Conservation (phyloP, 2,888 invertebrate genomes). For the Thereva nobilitata region DNA sequence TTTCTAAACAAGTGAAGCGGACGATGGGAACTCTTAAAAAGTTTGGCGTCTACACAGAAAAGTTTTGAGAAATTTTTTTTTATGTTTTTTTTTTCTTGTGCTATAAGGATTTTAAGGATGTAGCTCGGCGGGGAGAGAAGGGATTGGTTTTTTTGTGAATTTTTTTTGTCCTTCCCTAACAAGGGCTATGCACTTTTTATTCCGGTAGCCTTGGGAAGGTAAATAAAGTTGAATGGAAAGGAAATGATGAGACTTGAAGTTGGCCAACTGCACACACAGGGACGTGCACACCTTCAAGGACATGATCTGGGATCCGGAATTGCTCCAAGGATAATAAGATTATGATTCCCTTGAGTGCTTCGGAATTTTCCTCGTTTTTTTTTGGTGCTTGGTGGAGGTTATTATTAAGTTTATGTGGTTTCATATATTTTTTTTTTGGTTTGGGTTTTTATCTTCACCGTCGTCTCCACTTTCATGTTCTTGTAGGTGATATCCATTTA, state of each 20-base stretch:
- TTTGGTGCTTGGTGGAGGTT: slow-evolving; percentile 33
- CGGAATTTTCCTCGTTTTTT: slow-evolving; percentile 31
- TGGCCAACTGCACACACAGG: slow-evolving; percentile 20
- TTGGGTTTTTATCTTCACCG: slow-evolving; percentile 27
- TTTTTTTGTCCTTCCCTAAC: neutral
- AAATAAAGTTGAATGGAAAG: slow-evolving; percentile 34
- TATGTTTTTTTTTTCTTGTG: slow-evolving; percentile 32
- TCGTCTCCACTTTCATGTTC: slow-evolving; percentile 21
- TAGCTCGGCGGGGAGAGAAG: neutral
- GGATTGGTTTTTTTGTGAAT: slow-evolving; percentile 2
- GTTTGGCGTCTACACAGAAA: slow-evolving; percentile 43
- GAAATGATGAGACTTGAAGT: slow-evolving; percentile 37
- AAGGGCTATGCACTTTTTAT: slow-evolving; percentile 39
- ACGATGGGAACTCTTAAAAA: slow-evolving; percentile 38
- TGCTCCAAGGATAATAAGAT: slow-evolving; percentile 45
- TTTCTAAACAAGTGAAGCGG: slow-evolving; percentile 29
- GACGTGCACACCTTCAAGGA: slow-evolving; percentile 31
- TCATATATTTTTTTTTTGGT: slow-evolving; percentile 22
- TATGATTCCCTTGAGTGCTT: slow-evolving; percentile 44
- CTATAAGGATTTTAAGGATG: neutral
- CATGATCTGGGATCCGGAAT: slow-evolving; percentile 39
- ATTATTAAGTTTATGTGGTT: slow-evolving; percentile 38
- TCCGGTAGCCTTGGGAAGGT: slow-evolving; percentile 30
- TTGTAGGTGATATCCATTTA: slow-evolving; percentile 41
- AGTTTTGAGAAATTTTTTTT: slow-evolving; percentile 41